A percentile compares a stretch with the other conserved stretches of the same genome.
phyloP scores from a whole-genome alignment of 2,888 invertebrate genomes.

The Galeruca laticollis region DNA sequence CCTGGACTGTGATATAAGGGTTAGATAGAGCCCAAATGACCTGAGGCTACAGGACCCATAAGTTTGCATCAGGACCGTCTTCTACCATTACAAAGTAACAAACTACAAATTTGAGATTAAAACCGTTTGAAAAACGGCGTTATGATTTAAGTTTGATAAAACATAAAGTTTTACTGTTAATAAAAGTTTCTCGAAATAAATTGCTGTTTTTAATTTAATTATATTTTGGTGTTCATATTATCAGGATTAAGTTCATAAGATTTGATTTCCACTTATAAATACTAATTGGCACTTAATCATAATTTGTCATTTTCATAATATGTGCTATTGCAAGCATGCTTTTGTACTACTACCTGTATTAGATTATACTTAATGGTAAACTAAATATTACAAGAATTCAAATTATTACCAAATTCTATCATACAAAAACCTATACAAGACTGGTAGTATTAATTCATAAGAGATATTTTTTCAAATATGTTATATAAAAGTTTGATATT shows the following conservation, averaged over 20 bases:
- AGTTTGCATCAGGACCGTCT: conserved; percentile 51
- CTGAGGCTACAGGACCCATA: conserved; percentile 54
- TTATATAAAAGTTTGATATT: no score
- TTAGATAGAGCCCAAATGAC: conserved; percentile 52
- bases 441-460: no score
- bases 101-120: neutral
- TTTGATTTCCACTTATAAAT: neutral
- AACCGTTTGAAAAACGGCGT: neutral
- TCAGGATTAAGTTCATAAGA: neutral
- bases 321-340: conserved; percentile 14
- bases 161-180: no score
- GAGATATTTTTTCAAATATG: no score
- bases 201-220: no score
- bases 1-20: conserved; percentile 44
- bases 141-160: no score
- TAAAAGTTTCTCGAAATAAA: no score
- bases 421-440: no score
- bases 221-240: no score
- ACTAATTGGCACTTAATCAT: neutral
- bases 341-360: neutral
- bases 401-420: no score
- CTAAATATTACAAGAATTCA: no score
- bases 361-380: neutral
- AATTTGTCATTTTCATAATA: neutral
- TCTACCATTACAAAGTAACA: conserved; percentile 23